Base-by-base conservation (phyloP, 2,113 vertebrate genomes). In the Condylura cristata region DNA sequence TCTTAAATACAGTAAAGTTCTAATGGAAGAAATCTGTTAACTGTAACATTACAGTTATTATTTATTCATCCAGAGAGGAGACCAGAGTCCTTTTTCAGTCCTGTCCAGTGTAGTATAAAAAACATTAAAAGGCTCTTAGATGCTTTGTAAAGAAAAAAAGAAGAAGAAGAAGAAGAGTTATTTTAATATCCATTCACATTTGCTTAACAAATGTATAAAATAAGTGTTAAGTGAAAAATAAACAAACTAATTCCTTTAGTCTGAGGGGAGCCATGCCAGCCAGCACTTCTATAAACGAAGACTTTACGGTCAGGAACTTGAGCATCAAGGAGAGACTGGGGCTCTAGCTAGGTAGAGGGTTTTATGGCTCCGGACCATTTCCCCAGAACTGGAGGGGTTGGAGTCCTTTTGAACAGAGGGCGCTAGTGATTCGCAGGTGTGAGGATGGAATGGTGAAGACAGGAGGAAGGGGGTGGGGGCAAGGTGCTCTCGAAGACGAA, bases 141-240 rank as follows among this genome's bases (percentile, higher is more conserved):
- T 46, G 10, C 32, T 70, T 70, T 53, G 13, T 9, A 60, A 26
- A 86, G 44, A 76, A 61, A 86, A 63, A 2, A 10, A 41, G n/a
- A n/a, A n/a, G n/a, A n/a, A n/a, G n/a, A n/a, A n/a, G n/a, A n/a
- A n/a, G n/a, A 24, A 82, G 60, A 86, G 10, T 63, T 6, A 28
- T 39, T 86, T 81, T 41, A 51, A 53, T 51, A 75, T 93, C 26
- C 41, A 61, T 86, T 65, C 74, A 32, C 18, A 1, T 63, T 3
- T 84, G 48, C 74, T 83, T 60, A 90, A 90, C 6, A 74, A 61
- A 61, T 28, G 30, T 18, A 20, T 70, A 75, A 34, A 86, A 28
- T 61, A 61, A 75, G 75, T 3, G 3, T 61, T 32, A 86, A 41
- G 3, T 32, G 37, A 72, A 66, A 41, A 11, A 46, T 60, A 56